phyloP scores from a whole-genome alignment of 2,113 vertebrate species.

The Channa maculata region DNA sequence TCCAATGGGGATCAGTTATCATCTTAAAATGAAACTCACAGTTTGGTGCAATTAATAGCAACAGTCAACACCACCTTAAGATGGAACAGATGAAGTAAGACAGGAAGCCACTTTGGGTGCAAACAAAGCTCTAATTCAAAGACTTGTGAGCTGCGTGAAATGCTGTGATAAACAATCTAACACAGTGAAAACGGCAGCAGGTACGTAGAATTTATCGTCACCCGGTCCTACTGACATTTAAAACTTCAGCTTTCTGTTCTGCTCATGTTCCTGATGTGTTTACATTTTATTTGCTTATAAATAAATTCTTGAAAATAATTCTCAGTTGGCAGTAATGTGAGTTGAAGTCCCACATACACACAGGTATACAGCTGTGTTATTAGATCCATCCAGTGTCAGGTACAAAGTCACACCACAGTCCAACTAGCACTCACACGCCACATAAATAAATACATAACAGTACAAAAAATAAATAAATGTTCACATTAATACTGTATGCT shows the following conservation, averaged over 20 bases:
- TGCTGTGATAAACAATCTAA: slow-evolving; percentile 24
- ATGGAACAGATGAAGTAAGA: slow-evolving; percentile 2
- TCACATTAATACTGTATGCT: no score
- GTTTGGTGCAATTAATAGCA: not conserved
- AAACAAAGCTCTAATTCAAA: slow-evolving; percentile 7
- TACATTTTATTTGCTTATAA: slow-evolving; percentile 36
- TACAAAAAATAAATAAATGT: no score
- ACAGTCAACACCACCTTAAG: slow-evolving; percentile 1
- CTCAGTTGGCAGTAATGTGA: not conserved
- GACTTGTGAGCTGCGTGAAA: slow-evolving; percentile 9
- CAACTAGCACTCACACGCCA: no score
- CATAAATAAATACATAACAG: not conserved
- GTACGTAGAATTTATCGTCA: slow-evolving; percentile 22
- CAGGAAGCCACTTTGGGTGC: slow-evolving; percentile 13
- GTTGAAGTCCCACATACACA: not conserved
- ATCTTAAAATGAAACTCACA: not conserved
- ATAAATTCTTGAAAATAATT: slow-evolving; percentile 26
- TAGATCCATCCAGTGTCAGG: no score
- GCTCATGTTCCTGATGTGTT: slow-evolving; percentile 14
- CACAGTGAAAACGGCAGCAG: slow-evolving; percentile 13
- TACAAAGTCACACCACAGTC: no score
- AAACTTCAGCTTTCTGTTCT: slow-evolving; percentile 18
- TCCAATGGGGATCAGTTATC: not conserved
- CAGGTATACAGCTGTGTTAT: no score
- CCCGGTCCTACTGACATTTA: slow-evolving; percentile 20